Evolutionary conservation across 2,888 invertebrate species (phyloP), one percentile per base, ranked within the genome.

Genomic region (Augochlorella aurata): DNA sequence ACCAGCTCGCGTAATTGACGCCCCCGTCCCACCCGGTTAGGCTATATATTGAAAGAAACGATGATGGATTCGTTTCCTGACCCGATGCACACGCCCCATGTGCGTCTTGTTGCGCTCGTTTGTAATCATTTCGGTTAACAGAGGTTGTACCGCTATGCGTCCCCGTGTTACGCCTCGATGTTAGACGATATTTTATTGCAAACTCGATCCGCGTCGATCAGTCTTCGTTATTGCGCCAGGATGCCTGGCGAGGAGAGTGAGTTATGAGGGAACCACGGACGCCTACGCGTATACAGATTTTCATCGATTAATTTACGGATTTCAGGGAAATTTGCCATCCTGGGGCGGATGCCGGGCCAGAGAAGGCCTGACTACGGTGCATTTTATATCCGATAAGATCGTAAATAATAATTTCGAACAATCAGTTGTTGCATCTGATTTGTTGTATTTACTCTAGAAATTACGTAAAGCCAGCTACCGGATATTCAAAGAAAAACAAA

Each of bases 1-100:
- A 38, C 38, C 38, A 38, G 38, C 38, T 7, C 12, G 49, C 21
- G 44, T 82, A 84, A 84, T 82, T 84, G 76, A 73, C 74, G 74
- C 45, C 61, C 16, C 12, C 9, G 24, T 61, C 8, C 24, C 9
- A 54, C 52, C 10, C 18, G 47, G 74, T 58, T 54, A 47, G n/a
- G 67, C 10, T 21, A 47, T 47, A 68, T 29, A 67, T 67, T 45
- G 74, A 44, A 74, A 74, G 67, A 67, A 74, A 54, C 45, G 68
- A 68, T 65, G 79, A 81, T 75, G 80, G 65, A 74, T 74, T 61
- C 50, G 18, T 54, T 58, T 14, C 49, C 50, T 16, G 45, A 38
- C 9, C 45, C 65, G n/a, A n/a, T 49, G 70, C 18, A 10, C 21
- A 29, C 44, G 24, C 63, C 12, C 12, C 63, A 49, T 24, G 24